Percentiles rank a stretch among this genome's conserved stretches.
These are phyloP conservation scores for Blastobasis adustella DNA, from an alignment of 2,888 invertebrate genomes.

Conservation along the genomic window DNA sequence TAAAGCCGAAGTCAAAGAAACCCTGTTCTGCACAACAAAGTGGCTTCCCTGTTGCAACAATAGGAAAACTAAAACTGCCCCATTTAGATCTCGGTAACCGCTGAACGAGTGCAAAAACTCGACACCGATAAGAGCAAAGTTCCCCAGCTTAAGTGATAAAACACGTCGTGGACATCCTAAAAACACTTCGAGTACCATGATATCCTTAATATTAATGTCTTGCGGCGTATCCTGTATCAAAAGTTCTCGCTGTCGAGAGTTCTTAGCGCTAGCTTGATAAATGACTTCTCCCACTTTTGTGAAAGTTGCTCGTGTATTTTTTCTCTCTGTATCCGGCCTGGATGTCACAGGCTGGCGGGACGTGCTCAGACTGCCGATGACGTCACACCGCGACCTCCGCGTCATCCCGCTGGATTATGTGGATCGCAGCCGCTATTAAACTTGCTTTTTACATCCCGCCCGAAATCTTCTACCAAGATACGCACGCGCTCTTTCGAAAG, in stretches of 20 bases:
- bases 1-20: conserved; percentile 16
- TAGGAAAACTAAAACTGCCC: conserved; percentile 23
- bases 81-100: conserved; percentile 36
- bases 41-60: conserved; percentile 17
- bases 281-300: conserved; percentile 67
- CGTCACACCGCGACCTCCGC: conserved; percentile 32
- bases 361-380: conserved; percentile 50
- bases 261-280: conserved; percentile 70
- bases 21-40: conserved; percentile 16
- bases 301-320: conserved; percentile 55
- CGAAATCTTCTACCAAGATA: conserved; percentile 11
- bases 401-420: conserved; percentile 40
- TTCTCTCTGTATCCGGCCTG: conserved; percentile 39
- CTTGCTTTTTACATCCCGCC: conserved; percentile 23
- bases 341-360: conserved; percentile 42
- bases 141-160: conserved; percentile 62
- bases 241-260: conserved; percentile 68
- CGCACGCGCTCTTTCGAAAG: conserved; percentile 1
- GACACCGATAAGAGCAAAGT: conserved; percentile 44
- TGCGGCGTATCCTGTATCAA: conserved; percentile 68
- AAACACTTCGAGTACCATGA: conserved; percentile 58
- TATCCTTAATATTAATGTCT: conserved; percentile 72
- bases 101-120: conserved; percentile 34
- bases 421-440: conserved; percentile 34
- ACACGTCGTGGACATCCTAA: conserved; percentile 56